These are phyloP conservation scores for Ceratothoa steindachneri DNA, from an alignment of 2,888 invertebrate species.

Conservation along the genomic window DNA sequence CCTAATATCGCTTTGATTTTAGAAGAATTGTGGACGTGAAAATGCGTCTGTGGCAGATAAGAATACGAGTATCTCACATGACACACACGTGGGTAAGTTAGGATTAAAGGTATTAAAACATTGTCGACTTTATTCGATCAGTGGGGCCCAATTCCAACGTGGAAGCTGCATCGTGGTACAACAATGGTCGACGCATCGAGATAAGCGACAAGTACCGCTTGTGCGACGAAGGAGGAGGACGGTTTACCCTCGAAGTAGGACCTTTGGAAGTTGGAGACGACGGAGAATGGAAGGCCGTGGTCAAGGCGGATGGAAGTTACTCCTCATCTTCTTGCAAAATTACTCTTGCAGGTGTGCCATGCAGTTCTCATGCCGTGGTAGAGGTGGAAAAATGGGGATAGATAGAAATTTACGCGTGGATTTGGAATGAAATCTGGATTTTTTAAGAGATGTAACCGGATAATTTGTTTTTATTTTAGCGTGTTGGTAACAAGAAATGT, in stretches of 20 bases:
- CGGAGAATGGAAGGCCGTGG: constrained; percentile 58
- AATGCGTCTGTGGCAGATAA: too few relatives aligned
- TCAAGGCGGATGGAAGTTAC: constrained; percentile 35
- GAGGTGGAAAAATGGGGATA: background rate
- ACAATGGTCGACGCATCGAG: constrained; percentile 57
- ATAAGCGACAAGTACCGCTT: constrained; percentile 63
- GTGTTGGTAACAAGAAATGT: too few relatives aligned
- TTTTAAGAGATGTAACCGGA: background rate
- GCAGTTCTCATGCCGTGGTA: too few relatives aligned
- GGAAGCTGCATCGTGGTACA: constrained; percentile 37
- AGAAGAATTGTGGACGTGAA: too few relatives aligned
- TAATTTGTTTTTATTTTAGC: background rate
- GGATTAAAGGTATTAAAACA: too few relatives aligned
- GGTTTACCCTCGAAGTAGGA: constrained; percentile 70
- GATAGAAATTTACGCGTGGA: background rate
- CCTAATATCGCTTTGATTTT: too few relatives aligned
- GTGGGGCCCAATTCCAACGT: too few relatives aligned
- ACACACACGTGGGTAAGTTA: too few relatives aligned
- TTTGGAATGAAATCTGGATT: background rate
- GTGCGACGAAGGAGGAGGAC: constrained; percentile 76
- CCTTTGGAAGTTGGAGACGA: constrained; percentile 75
- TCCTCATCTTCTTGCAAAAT: constrained; percentile 36
- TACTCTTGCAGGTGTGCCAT: constrained; percentile 43
- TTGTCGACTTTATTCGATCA: too few relatives aligned
- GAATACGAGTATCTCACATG: too few relatives aligned